Percentiles rank a stretch among this genome's conserved stretches.
Evolutionary conservation across 2,797 vertebrate genomes (phyloP).

Genomic region (Enteromius argenteus): DNA sequence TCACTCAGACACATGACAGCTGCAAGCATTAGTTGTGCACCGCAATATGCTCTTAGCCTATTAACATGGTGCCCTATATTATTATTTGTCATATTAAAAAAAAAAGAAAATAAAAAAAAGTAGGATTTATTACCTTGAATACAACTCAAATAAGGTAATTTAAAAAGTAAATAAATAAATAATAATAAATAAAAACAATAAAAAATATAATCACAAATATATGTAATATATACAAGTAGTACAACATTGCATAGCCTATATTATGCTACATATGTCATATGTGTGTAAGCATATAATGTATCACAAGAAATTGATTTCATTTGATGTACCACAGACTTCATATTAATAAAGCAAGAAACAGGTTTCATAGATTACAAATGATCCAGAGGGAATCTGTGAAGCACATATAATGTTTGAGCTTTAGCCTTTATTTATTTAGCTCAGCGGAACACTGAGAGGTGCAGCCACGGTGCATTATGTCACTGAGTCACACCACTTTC

Average conservation of each 20-base stretch:
- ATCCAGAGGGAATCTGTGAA: slow-evolving; percentile 28
- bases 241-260: neutral
- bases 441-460: slow-evolving; percentile 25
- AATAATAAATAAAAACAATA: too few species aligned
- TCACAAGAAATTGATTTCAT: neutral
- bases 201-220: neutral
- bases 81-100: too few species aligned
- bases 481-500: slow-evolving; percentile 45
- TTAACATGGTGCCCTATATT: neutral
- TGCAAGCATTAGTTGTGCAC: neutral
- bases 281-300: neutral
- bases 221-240: neutral
- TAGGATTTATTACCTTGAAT: neutral
- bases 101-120: too few species aligned
- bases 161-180: too few species aligned
- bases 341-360: neutral
- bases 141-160: neutral
- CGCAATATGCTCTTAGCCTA: neutral
- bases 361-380: slow-evolving; percentile 36
- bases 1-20: slow-evolving; percentile 5
- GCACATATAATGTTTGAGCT: slow-evolving; percentile 32
- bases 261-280: neutral
- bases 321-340: neutral
- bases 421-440: slow-evolving; percentile 41
- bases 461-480: slow-evolving; percentile 47